Evolutionary conservation across 2,888 invertebrate genomes (phyloP), one percentile per base, ranked within the genome.

Genomic region (Aphodius granarius): DNA sequence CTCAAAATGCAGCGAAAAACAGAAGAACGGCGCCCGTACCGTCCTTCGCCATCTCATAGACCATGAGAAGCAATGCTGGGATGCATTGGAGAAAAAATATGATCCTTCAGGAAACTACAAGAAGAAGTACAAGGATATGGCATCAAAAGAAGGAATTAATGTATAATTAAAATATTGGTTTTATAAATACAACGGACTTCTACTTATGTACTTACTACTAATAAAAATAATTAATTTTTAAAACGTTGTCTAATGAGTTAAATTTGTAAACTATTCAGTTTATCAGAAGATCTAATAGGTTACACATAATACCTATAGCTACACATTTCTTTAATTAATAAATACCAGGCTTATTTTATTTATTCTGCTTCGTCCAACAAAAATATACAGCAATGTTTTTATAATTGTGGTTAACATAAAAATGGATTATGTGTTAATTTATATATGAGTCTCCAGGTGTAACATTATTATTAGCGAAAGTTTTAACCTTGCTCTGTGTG

Each of bases 51-150:
- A 86, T 81, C 86, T 94, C 75, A 90, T 92, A 78, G 89, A 92
- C 76, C 88, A 92, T 23, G 90, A 92, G 81, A 68, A 20, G n/a
- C 88, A 87, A 0, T 84, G 89, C 79, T 94, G 93, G 93, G 88
- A 88, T 3, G 86, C 89, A 75, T 85, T 94, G 65, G 87, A 89
- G 73, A 88, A 83, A 65, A 92, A 92, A 84, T 94, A 89, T 83
- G 94, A 94, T 84, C 91, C 92, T 4, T 87, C 89, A 0, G 90
- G 91, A 63, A 83, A 87, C 73, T 94, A 90, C 88, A 89, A 89
- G 82, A 87, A 88, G 84, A 90, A 89, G 83, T 93, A 92, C 85
- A 89, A 63, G 19, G 63, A 72, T 62, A 19, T n/a, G 5, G 63
- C 20, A 63, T 5, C 68, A n/a, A 68, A 68, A 0, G 68, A 68